Evolutionary conservation across 2,797 vertebrate genomes (phyloP), one percentile per base, ranked within the genome.

Genomic region (Babyrousa celebensis): DNA sequence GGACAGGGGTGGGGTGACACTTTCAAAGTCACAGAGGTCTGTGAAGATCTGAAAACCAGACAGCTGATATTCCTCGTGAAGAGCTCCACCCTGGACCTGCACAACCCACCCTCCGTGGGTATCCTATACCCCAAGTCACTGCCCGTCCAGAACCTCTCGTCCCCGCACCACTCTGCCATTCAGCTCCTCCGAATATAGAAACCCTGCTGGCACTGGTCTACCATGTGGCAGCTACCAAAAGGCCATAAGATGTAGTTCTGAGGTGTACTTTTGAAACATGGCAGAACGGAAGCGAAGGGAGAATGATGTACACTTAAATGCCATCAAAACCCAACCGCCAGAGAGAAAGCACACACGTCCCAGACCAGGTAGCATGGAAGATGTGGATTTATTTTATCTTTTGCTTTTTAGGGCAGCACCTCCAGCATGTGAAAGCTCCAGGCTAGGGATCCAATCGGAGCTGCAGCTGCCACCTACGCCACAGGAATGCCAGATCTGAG

Each of bases 51-150:
- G n/a, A 52, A 29, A 91, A 71, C 52, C 56, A 54, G 1, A 62
- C 58, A 67, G 17, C 2, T 67, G 16, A 27, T 52, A 58, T 62
- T 93, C 71, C 60, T 97, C 23, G 63, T 52, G n/a, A 92, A 54
- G 23, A 65, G 48, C 23, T 36, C 72, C 54, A n/a, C 32, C 74
- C 40, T n/a, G 23, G 2, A 56, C 27, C 36, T 54, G 43, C 29
- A 65, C 18, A 23, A 36, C 20, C 32, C 62, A 70, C 25, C 9
- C 89, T 88, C 67, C 40, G 5, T 6, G 3, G 36, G 65, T 43
- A 48, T n/a, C 10, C 80, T 15, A 10, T 5, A 5, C 4, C 10
- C 56, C 27, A 71, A 32, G 40, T 67, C 78, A 74, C 63, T 75
- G 62, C 74, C 74, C 32, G 4, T 10, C 40, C 6, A 8, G 68